Evolutionary conservation across 2,797 vertebrate genomes (phyloP), one percentile per base, ranked within the genome.

Genomic region (Melanotaenia pygmaea): DNA sequence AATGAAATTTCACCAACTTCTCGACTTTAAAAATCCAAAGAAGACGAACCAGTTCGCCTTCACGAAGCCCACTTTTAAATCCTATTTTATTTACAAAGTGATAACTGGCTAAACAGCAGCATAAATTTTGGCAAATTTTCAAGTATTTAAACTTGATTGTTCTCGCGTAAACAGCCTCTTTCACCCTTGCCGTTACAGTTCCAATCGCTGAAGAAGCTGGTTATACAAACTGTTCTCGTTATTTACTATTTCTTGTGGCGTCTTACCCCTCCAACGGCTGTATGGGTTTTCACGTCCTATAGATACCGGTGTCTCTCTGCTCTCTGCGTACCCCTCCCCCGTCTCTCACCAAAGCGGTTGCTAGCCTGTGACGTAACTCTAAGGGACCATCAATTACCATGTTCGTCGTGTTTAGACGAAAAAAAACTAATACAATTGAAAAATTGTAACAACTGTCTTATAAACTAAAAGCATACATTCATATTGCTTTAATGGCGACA

Each of bases 341-440:
- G 83, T 75, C 81, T 54, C 69, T 24, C 67, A 24, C 68, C 74
- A 32, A 69, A 86, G 80, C 84, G 79, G 81, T 75, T 86, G 76
- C 80, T 68, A 64, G 74, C 67, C 38, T 79, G 91, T 93, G 94
- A 93, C 91, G 93, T 90, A 85, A 84, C 83, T 37, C 4, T 40
- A 67, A 76, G 92, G 88, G 86, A 89, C 65, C 74, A 84, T 90
- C 82, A 7, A 57, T 59, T 82, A 89, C 3, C 26, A 7, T 2
- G 6, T 12, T 28, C 3, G 11, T 3, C 12, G 1, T 2, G 18
- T 5, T 20, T 13, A 50, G 35, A 67, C 59, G 63, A 72, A 80
- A 64, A 75, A 76, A 35, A 69, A 18, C n/a, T 50, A 28, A 35
- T 16, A 26, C 8, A 22, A 58, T 0, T 6, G 0, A 18, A 22